A percentile compares a stretch with the other conserved stretches of the same genome.
These are phyloP conservation scores for Mamestra configurata DNA, from an alignment of 1,140 invertebrate genomes.

Conservation along the genomic window DNA sequence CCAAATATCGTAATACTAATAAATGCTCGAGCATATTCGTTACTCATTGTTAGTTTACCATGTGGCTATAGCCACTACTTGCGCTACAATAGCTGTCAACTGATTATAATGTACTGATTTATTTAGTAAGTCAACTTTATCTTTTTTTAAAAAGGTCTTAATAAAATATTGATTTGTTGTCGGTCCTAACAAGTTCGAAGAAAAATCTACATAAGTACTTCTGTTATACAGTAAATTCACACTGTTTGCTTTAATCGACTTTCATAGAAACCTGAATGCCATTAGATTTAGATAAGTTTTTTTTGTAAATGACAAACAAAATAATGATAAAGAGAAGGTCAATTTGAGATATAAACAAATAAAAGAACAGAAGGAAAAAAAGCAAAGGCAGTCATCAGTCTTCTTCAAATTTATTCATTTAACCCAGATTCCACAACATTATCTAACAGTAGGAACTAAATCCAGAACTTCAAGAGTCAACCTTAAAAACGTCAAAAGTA, in stretches of 20 bases:
- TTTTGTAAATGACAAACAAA: too few species aligned
- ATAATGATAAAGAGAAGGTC: too few species aligned
- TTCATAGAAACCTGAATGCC: too few species aligned
- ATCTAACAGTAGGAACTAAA: conserved; percentile 24
- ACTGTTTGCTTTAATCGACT: too few species aligned
- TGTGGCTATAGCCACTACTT: neutral
- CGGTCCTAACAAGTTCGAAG: neutral
- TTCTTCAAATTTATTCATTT: neutral
- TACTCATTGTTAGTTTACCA: conserved; percentile 12
- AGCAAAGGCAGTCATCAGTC: neutral
- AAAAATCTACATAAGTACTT: conserved; percentile 2
- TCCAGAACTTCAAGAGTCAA: neutral
- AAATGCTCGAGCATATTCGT: neutral
- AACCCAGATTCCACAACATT: neutral
- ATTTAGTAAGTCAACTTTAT: neutral
- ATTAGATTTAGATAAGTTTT: too few species aligned
- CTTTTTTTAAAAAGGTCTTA: neutral
- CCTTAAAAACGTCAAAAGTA: conserved; percentile 25
- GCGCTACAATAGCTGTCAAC: neutral
- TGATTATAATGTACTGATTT: neutral
- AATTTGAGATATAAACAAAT: too few species aligned
- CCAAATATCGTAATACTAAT: conserved; percentile 10
- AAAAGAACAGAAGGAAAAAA: too few species aligned
- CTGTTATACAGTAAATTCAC: neutral
- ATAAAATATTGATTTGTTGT: neutral